Evolutionary conservation across 2,888 invertebrate species (phyloP).

Genomic region (Dione juno): DNA sequence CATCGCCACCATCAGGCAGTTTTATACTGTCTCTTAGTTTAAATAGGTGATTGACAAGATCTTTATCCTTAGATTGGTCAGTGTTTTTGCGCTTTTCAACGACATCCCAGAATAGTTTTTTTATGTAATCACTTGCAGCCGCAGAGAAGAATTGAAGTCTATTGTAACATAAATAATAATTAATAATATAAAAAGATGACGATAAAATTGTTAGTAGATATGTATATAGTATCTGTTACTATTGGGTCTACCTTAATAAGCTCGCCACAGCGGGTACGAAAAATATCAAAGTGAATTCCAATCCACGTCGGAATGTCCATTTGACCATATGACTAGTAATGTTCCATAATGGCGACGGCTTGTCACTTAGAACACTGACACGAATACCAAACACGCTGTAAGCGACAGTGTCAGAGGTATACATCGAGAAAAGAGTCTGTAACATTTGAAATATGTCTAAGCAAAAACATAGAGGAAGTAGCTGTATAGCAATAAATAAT

Average conservation of each 20-base stretch:
- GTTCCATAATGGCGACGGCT: conserved; percentile 65
- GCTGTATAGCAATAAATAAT: too few relatives aligned
- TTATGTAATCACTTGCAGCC: conserved; percentile 63
- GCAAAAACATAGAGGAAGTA: too few relatives aligned
- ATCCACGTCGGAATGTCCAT: conserved; percentile 68
- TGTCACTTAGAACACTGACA: conserved; percentile 61
- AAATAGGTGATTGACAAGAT: conserved; percentile 67
- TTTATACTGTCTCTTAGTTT: conserved; percentile 65
- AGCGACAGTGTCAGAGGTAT: conserved; percentile 70
- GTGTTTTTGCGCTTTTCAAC: conserved; percentile 58
- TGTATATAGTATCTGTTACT: not conserved
- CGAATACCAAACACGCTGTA: conserved; percentile 68
- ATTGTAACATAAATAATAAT: conserved; percentile 39
- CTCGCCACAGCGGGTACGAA: conserved; percentile 62
- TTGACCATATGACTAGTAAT: conserved; percentile 71
- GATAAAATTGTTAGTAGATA: not conserved
- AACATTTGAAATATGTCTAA: conserved; percentile 10
- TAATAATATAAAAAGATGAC: not conserved
- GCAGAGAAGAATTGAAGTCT: conserved; percentile 67
- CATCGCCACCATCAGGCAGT: conserved; percentile 57
- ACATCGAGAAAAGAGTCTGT: conserved; percentile 72
- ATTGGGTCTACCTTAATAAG: conserved; percentile 58
- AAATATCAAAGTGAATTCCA: conserved; percentile 67
- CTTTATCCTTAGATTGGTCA: conserved; percentile 54
- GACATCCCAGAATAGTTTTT: conserved; percentile 61